Base-by-base conservation (phyloP, 2,797 vertebrate species). In the Alcedo atthis region DNA sequence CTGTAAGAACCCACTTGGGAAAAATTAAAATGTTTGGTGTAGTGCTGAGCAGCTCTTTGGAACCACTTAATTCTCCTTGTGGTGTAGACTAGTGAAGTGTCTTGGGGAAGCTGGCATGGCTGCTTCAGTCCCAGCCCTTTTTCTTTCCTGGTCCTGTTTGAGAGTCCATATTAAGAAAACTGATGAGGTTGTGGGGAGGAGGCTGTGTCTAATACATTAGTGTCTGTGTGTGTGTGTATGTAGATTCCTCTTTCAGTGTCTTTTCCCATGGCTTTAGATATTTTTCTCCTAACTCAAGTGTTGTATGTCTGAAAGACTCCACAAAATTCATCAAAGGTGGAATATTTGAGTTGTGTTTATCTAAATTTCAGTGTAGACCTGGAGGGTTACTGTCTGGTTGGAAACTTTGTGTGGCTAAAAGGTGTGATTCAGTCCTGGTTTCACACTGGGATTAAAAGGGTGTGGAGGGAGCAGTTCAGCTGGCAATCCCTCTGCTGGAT, bases 401-500 rank as follows among this genome's bases (percentile, higher is more conserved):
- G 75, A 46, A 53, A 17, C 51, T n/a, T n/a, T 14, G 24, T 0
- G 4, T 42, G 66, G 48, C 33, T 71, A 2, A 32, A 54, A 71
- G 48, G 40, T 25, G 7, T 11, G 12, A 42, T 64, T 90, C 6
- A 7, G 13, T 57, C 28, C 49, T 49, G 66, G 63, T 63, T 85
- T 54, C n/a, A 5, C 21, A 1, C 33, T 35, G 54, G 0, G 4
- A 0, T 19, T 10, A 5, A 37, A 37, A 45, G 32, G 10, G 24
- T 24, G 3, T 1, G 22, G 70, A 45, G 32, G 35, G 35, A 87
- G 61, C 55, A 53, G 74, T 58, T 71, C 59, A 51, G 57, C 78
- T 67, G 69, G 78, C 71, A 19, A 1, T 64, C 8, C 0, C 46
- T 37, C 48, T 45, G 4, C 46, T 69, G 83, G 49, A 4, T 53